A percentile compares a stretch with the other conserved stretches of the same genome.
Conservation (phyloP, 2,113 vertebrate species). For the Atlantisia rogersi region DNA sequence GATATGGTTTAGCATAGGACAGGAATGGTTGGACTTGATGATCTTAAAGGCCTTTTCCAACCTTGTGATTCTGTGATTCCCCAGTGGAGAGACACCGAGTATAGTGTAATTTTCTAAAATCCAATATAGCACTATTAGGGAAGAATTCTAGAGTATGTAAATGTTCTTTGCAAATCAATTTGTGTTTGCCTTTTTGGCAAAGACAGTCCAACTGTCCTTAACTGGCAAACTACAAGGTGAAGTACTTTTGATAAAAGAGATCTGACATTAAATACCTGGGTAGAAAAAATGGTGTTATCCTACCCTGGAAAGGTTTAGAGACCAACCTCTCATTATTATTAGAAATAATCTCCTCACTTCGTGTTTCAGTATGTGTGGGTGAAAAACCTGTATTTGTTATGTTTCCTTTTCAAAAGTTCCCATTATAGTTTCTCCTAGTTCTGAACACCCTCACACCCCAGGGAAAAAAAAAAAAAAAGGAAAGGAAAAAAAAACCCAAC, state of each 20-base stretch:
- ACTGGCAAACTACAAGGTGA: background rate
- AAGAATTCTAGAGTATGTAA: background rate
- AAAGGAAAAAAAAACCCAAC: no score
- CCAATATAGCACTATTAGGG: background rate
- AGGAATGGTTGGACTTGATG: no score
- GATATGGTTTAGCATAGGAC: no score
- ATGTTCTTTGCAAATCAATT: background rate
- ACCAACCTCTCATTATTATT: background rate
- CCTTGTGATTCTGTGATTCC: background rate
- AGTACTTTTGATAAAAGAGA: background rate
- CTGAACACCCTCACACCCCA: rapidly evolving
- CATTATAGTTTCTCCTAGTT: background rate
- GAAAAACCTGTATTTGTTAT: background rate
- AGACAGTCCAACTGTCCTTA: background rate
- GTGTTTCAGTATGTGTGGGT: background rate
- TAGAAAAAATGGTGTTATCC: background rate
- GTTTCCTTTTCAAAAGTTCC: background rate
- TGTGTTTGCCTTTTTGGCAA: background rate
- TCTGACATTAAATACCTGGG: background rate
- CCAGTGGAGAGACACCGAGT: background rate
- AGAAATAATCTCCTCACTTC: background rate
- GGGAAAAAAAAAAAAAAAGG: background rate
- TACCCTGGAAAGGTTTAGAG: background rate
- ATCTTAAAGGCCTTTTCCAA: no score
- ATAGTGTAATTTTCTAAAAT: background rate